A percentile compares a stretch with the other conserved stretches of the same genome.
These are phyloP conservation scores for Ganaspis brasiliensis DNA, from an alignment of 2,888 invertebrate species.

Conservation along the genomic window DNA sequence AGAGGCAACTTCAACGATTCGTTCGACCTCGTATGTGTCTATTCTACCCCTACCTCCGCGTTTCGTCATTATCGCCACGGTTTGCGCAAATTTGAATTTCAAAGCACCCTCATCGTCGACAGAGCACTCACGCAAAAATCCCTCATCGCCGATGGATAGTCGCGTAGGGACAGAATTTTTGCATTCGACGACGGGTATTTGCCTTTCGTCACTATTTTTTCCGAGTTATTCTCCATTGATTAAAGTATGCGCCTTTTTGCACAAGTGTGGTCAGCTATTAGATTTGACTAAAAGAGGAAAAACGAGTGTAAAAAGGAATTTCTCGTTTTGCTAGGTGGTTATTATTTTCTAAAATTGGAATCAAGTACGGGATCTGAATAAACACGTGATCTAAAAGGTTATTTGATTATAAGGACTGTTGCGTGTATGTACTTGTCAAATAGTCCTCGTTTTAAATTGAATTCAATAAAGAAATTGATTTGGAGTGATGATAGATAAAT, in stretches of 20 bases:
- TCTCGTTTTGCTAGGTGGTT: neutral
- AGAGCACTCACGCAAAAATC: conserved; percentile 34
- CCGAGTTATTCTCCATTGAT: neutral
- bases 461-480: no score
- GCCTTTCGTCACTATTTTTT: conserved; percentile 28
- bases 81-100: conserved; percentile 36
- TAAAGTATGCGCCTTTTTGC: neutral
- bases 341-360: no score
- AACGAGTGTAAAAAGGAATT: neutral
- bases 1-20: conserved; percentile 35
- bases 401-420: no score
- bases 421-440: no score
- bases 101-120: conserved; percentile 38
- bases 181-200: conserved; percentile 29
- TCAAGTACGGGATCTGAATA: no score
- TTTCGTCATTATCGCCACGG: conserved; percentile 29
- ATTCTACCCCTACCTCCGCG: neutral
- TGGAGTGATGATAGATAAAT: no score
- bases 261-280: neutral
- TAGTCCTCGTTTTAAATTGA: no score
- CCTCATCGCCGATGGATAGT: conserved; percentile 17
- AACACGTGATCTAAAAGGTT: no score
- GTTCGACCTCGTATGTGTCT: conserved; percentile 25
- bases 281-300: neutral
- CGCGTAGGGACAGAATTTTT: conserved; percentile 25